phyloP scores from a whole-genome alignment of 2,797 vertebrate species.

The Myotis pilosus region DNA sequence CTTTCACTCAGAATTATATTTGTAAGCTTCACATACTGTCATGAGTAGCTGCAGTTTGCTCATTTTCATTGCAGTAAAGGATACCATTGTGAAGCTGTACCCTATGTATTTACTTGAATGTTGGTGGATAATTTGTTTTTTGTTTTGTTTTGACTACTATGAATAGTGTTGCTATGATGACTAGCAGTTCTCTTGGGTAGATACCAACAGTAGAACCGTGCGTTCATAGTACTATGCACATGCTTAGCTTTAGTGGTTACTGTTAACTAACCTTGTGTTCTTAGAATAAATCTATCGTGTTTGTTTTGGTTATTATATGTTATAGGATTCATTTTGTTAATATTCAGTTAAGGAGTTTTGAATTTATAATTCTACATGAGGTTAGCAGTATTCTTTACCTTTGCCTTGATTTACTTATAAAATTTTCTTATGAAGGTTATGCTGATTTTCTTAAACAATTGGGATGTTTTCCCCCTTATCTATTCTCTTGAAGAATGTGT shows the following conservation, averaged over 20 bases:
- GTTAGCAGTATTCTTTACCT: neutral
- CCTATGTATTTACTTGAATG: neutral
- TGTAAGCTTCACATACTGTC: neutral
- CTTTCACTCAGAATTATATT: neutral
- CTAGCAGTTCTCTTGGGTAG: neutral
- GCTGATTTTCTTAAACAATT: neutral
- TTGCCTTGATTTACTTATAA: neutral
- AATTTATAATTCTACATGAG: neutral
- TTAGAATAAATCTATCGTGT: neutral
- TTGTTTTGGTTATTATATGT: slow-evolving; percentile 2
- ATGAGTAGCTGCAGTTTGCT: neutral
- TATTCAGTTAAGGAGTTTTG: neutral
- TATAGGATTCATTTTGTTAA: neutral
- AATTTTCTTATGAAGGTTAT: neutral
- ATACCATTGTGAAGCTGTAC: neutral
- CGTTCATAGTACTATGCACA: neutral
- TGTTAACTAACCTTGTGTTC: neutral
- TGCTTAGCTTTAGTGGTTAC: neutral
- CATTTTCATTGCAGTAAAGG: neutral
- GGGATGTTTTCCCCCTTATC: neutral
- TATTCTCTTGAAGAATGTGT: neutral
- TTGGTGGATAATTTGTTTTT: neutral
- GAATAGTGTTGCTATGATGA: neutral
- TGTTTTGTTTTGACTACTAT: neutral
- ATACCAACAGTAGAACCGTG: neutral